A percentile compares a stretch with the other conserved stretches of the same genome.
phyloP scores from a whole-genome alignment of 35 echinoderm and acorn worm species.

The Lytechinus variegatus region DNA sequence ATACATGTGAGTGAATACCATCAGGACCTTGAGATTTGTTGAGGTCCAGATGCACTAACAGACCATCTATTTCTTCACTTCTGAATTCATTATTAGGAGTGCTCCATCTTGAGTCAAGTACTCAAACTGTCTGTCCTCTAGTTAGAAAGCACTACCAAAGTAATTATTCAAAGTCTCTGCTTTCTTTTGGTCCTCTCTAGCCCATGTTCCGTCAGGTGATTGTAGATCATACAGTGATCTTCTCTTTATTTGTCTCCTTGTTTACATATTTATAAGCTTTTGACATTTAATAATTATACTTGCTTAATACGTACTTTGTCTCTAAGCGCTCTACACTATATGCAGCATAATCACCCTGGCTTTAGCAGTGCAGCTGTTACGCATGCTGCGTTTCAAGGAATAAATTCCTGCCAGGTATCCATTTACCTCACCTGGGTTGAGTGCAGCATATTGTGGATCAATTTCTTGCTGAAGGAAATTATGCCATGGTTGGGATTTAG shows the following conservation, averaged over 20 bases:
- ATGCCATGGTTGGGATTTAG: too few relatives aligned
- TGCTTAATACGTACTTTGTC: too few relatives aligned
- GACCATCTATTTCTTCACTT: background rate
- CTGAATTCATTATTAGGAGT: constrained; percentile 20
- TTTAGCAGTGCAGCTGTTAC: too few relatives aligned
- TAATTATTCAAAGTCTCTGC: constrained; percentile 43
- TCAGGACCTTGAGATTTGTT: constrained; percentile 54
- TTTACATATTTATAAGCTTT: constrained; percentile 55
- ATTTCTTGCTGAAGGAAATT: too few relatives aligned
- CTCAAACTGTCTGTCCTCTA: background rate
- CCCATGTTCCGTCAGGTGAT: background rate
- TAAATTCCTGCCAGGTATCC: too few relatives aligned
- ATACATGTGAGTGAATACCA: constrained; percentile 44
- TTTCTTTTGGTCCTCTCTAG: constrained; percentile 36
- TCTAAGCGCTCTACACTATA: too few relatives aligned
- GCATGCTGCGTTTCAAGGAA: too few relatives aligned
- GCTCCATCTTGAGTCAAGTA: background rate
- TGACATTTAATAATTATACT: too few relatives aligned
- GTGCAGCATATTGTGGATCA: too few relatives aligned
- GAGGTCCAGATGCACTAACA: constrained; percentile 26
- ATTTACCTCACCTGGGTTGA: too few relatives aligned
- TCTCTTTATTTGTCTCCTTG: background rate
- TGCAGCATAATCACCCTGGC: too few relatives aligned
- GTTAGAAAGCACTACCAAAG: background rate
- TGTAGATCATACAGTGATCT: constrained; percentile 17